Evolutionary conservation across 2,113 vertebrate genomes (phyloP).

Genomic region (Paradoxurus hermaphroditus): DNA sequence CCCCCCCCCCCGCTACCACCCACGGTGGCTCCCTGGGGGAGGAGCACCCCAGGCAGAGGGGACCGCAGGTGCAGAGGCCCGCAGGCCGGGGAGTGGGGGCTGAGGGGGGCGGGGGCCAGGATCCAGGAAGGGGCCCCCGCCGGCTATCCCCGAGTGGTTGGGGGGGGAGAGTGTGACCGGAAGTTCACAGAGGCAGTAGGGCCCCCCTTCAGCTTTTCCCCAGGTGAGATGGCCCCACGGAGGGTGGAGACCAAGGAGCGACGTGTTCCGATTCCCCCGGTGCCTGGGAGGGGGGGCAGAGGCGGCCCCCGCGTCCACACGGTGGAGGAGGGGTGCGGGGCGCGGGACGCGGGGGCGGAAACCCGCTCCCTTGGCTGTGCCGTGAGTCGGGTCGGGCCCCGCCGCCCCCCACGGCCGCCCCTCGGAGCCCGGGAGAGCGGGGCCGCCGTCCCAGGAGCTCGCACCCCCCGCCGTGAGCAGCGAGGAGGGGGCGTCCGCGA

Average conservation of each 20-base stretch:
- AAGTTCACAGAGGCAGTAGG: not conserved
- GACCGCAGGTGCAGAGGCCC: not conserved
- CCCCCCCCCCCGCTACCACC: not conserved
- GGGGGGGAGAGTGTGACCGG: too few species aligned
- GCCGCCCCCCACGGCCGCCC: not conserved
- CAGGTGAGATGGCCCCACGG: not conserved
- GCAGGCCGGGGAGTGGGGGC: not conserved
- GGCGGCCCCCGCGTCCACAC: rapidly evolving
- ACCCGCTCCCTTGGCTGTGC: rapidly evolving
- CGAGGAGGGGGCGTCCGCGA: rapidly evolving
- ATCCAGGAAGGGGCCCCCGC: too few species aligned
- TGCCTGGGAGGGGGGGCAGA: not conserved
- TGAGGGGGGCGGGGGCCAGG: not conserved
- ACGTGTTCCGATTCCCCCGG: not conserved
- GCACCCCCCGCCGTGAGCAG: rapidly evolving
- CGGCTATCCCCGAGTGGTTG: not conserved
- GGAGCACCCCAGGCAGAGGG: not conserved
- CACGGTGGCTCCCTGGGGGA: not conserved
- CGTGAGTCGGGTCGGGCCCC: not conserved
- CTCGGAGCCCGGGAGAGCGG: not conserved
- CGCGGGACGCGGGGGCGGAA: rapidly evolving
- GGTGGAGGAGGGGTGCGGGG: not conserved
- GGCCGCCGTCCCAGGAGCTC: rapidly evolving
- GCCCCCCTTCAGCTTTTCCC: not conserved
- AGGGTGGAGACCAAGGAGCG: too few species aligned